These are phyloP conservation scores for Toxotes jaculatrix DNA, from an alignment of 2,113 vertebrate genomes.

Conservation along the genomic window DNA sequence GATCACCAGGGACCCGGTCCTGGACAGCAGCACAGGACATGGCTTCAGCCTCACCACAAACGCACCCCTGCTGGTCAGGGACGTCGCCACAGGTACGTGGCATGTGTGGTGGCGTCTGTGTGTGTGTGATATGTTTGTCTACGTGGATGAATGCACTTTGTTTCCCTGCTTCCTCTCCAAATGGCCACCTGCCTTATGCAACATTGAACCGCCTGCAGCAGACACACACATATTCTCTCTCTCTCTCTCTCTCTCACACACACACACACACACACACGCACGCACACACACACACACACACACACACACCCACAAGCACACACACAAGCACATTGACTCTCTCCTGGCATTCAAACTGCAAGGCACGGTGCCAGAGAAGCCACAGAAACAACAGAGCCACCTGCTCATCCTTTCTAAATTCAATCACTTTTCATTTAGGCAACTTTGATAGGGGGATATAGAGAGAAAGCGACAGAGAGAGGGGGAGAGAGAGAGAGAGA, in stretches of 20 bases:
- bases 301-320: slow-evolving; percentile 4
- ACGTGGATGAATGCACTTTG: slow-evolving; percentile 9
- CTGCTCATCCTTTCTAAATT: slow-evolving; percentile 76
- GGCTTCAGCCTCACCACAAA: slow-evolving; percentile 91
- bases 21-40: slow-evolving; percentile 87
- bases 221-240: neutral
- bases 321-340: slow-evolving; percentile 21
- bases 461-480: neutral
- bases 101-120: neutral
- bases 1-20: slow-evolving; percentile 89
- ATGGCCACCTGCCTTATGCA: slow-evolving; percentile 63
- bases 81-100: slow-evolving; percentile 89
- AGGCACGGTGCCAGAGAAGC: slow-evolving; percentile 69
- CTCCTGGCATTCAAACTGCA: slow-evolving; percentile 61
- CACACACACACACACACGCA: slow-evolving; percentile 2
- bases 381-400: slow-evolving; percentile 73
- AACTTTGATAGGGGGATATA: slow-evolving; percentile 56
- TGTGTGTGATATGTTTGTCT: slow-evolving; percentile 27
- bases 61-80: slow-evolving; percentile 91
- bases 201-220: slow-evolving; percentile 34
- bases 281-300: neutral
- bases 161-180: slow-evolving; percentile 39
- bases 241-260: neutral
- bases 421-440: slow-evolving; percentile 70
- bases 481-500: slow-evolving; percentile 13